Conservation (phyloP, 2,888 invertebrate genomes). For the Onchidella celtica region DNA sequence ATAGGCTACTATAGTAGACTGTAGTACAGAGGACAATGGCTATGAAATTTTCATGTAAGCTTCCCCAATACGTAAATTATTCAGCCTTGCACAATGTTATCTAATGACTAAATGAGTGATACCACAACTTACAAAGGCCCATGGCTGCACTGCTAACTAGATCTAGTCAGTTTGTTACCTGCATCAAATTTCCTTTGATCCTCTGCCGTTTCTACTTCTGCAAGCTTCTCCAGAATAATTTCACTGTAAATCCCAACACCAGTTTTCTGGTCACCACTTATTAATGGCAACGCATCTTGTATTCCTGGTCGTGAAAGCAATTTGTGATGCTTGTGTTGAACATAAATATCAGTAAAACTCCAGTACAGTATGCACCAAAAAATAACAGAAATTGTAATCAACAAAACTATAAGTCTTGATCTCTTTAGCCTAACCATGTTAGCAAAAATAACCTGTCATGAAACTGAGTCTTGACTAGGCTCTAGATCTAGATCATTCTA, state of each 20-base stretch:
- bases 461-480: too few species aligned
- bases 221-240: slow-evolving; percentile 63
- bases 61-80: too few species aligned
- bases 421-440: slow-evolving; percentile 37
- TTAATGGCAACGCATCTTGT: background rate
- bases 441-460: too few species aligned
- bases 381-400: background rate
- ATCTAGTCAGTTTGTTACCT: slow-evolving; percentile 84
- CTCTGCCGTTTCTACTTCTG: slow-evolving; percentile 64
- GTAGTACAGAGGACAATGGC: too few species aligned
- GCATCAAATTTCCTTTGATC: slow-evolving; percentile 83
- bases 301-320: background rate
- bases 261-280: background rate
- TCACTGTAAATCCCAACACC: slow-evolving; percentile 33
- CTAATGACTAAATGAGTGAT: too few species aligned
- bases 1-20: too few species aligned
- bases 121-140: too few species aligned
- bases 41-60: too few species aligned
- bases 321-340: slow-evolving; percentile 11
- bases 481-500: too few species aligned
- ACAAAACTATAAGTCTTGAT: slow-evolving; percentile 6
- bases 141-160: background rate
- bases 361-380: slow-evolving; percentile 46
- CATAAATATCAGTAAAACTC: slow-evolving; percentile 37
- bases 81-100: too few species aligned